A percentile compares a stretch with the other conserved stretches of the same genome.
phyloP scores from a whole-genome alignment of 2,797 vertebrate genomes.

The Crocodylus rhombifer region DNA sequence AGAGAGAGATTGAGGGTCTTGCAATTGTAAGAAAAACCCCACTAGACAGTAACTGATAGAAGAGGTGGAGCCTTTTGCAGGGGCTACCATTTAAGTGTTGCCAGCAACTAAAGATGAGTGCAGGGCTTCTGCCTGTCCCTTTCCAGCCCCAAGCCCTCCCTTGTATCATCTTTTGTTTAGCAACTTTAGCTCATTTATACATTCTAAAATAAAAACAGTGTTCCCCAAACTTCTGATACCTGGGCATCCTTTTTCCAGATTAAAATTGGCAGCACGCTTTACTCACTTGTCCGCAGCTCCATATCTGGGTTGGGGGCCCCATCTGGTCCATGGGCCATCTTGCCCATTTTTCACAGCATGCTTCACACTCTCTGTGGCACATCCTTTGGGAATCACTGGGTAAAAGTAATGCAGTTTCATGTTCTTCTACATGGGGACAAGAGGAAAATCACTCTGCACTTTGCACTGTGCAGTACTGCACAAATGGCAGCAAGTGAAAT shows the following conservation, averaged over 20 bases:
- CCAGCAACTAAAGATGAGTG: background rate
- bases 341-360: too few relatives aligned
- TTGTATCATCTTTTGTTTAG: background rate
- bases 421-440: too few relatives aligned
- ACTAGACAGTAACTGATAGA: background rate
- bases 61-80: background rate
- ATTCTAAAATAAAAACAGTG: accelerated
- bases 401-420: too few relatives aligned
- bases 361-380: too few relatives aligned
- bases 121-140: background rate
- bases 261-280: too few relatives aligned
- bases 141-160: background rate
- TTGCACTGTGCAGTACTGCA: background rate
- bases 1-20: background rate
- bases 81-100: accelerated
- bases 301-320: too few relatives aligned
- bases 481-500: background rate
- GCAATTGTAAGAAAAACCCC: background rate
- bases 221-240: too few relatives aligned
- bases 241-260: too few relatives aligned
- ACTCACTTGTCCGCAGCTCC: too few relatives aligned
- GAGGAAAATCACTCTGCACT: background rate
- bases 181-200: accelerated
- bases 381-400: too few relatives aligned
- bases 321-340: too few relatives aligned